These are phyloP conservation scores for Ornithoptera alexandrae DNA, from an alignment of 2,888 invertebrate species.

Conservation along the genomic window DNA sequence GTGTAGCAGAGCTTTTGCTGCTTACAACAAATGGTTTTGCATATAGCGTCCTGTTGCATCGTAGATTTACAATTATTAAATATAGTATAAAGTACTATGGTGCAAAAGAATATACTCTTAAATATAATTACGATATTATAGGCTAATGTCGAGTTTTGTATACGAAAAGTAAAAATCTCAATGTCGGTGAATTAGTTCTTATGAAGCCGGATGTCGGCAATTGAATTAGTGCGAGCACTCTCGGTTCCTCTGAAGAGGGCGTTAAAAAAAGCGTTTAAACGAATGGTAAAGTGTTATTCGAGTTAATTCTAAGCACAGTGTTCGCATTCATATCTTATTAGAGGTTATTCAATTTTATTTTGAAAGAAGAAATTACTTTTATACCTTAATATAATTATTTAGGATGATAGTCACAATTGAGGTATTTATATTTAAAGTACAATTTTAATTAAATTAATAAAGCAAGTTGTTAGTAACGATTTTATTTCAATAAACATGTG, in stretches of 20 bases:
- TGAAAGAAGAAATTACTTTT: neutral
- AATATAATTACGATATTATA: neutral
- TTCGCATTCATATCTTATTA: slow-evolving; percentile 21
- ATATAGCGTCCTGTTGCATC: no score
- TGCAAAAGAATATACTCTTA: neutral
- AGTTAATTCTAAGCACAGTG: slow-evolving; percentile 19
- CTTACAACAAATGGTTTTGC: no score
- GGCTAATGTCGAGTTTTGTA: slow-evolving; percentile 38
- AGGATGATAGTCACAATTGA: neutral
- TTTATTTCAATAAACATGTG: no score
- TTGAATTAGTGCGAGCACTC: slow-evolving; percentile 69
- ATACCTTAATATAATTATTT: neutral
- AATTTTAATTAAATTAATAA: no score
- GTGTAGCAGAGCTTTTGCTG: no score
- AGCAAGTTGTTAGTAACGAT: no score
- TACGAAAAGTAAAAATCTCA: slow-evolving; percentile 51
- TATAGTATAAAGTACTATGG: neutral
- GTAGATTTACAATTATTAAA: neutral
- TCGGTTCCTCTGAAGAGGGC: slow-evolving; percentile 47
- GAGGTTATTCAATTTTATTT: slow-evolving; percentile 5
- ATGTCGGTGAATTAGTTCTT: slow-evolving; percentile 60
- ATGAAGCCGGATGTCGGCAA: slow-evolving; percentile 66
- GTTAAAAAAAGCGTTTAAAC: slow-evolving; percentile 40
- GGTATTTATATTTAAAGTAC: no score
- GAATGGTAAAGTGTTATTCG: slow-evolving; percentile 27